A percentile compares a stretch with the other conserved stretches of the same genome.
phyloP scores from a whole-genome alignment of 2,888 invertebrate genomes.

The Sinhomidia bicolor region DNA sequence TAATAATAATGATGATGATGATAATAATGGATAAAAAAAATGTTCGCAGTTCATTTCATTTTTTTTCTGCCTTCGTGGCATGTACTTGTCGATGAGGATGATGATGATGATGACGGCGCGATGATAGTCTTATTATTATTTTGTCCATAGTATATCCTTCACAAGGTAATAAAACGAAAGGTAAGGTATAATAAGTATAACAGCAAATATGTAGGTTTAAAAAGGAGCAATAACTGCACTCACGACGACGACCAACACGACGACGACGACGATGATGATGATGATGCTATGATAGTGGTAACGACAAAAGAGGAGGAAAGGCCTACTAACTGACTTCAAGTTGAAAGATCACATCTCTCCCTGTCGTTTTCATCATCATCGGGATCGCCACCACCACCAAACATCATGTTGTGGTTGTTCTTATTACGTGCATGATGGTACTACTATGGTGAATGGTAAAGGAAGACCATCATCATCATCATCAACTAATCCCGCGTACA shows the following conservation, averaged over 20 bases:
- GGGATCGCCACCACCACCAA: not conserved
- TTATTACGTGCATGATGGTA: slow-evolving; percentile 62
- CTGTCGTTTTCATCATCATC: slow-evolving; percentile 38
- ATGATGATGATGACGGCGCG: slow-evolving; percentile 6
- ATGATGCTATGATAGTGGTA: slow-evolving; percentile 19
- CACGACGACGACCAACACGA: not conserved
- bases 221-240: slow-evolving; percentile 16
- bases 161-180: slow-evolving; percentile 15
- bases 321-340: slow-evolving; percentile 61
- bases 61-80: not conserved
- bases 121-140: slow-evolving; percentile 29
- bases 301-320: slow-evolving; percentile 45
- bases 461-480: slow-evolving; percentile 38
- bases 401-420: slow-evolving; percentile 63
- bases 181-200: not conserved
- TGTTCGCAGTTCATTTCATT: slow-evolving; percentile 34
- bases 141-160: not conserved
- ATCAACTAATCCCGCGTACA: slow-evolving; percentile 56
- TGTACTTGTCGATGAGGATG: slow-evolving; percentile 33
- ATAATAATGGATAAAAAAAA: not conserved
- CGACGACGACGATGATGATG: not conserved
- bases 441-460: too few relatives aligned
- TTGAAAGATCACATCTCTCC: slow-evolving; percentile 67
- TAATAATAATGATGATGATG: slow-evolving; percentile 10
- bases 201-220: not conserved